Conservation (phyloP, 2,113 vertebrate genomes). For the Mirza zaza region DNA sequence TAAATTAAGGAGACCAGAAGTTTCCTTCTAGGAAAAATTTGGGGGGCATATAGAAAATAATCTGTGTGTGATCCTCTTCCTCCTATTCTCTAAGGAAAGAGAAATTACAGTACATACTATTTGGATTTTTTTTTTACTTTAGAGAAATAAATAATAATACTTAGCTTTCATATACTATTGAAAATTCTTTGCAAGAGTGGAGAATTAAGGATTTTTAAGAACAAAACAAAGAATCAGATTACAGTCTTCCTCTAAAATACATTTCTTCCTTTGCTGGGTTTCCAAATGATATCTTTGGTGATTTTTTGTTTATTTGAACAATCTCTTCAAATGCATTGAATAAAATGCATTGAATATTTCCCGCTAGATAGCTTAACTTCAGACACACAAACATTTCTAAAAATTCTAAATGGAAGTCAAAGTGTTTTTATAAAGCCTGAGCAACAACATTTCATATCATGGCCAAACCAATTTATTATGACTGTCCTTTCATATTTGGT, state of each 20-base stretch:
- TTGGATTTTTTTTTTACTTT: conserved; percentile 17
- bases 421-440: conserved; percentile 7
- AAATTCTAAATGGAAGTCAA: conserved; percentile 54
- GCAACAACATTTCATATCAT: conserved; percentile 4
- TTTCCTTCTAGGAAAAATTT: neutral
- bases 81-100: conserved; percentile 19
- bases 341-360: conserved; percentile 56
- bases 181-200: conserved; percentile 22
- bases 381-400: conserved; percentile 20
- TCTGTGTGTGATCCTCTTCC: conserved; percentile 25
- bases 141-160: conserved; percentile 31
- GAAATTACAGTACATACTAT: neutral
- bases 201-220: conserved; percentile 55
- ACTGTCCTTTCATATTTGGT: conserved; percentile 21
- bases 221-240: conserved; percentile 68
- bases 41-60: neutral
- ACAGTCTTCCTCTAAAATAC: conserved; percentile 53
- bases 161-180: neutral
- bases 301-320: conserved; percentile 60
- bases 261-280: conserved; percentile 52
- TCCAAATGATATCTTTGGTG: conserved; percentile 37
- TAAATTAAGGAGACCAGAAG: conserved; percentile 22
- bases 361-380: neutral
- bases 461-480: neutral
- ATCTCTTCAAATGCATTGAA: conserved; percentile 22